Evolutionary conservation across 2,113 vertebrate genomes (phyloP).

Genomic region (Todiramphus chloris): DNA sequence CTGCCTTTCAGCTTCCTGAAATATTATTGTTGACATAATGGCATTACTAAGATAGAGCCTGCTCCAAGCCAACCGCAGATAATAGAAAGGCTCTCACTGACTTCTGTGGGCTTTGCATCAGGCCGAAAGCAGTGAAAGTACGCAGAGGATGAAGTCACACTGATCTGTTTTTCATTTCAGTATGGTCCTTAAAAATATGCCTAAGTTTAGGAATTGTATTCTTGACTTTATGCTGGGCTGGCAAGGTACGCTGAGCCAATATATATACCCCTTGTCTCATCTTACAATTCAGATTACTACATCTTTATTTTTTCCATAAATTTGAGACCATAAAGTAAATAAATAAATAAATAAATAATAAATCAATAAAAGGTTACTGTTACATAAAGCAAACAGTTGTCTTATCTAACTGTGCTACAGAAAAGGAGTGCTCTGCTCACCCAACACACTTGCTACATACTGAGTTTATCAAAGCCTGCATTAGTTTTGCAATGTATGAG

Average conservation of each 20-base stretch:
- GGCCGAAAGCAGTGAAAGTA: not conserved
- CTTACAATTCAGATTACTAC: not conserved
- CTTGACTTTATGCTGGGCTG: not conserved
- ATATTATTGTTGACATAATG: conserved; percentile 14
- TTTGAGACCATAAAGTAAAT: not conserved
- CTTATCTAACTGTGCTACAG: not conserved
- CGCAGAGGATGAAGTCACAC: not conserved
- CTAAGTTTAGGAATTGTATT: not conserved
- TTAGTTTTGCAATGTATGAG: not conserved
- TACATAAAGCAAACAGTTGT: not conserved
- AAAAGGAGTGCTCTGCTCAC: not conserved
- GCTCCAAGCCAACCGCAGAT: not conserved
- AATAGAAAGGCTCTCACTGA: not conserved
- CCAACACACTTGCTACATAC: not conserved
- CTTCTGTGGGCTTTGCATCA: not conserved
- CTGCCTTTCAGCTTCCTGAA: conserved; percentile 14
- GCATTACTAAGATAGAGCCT: not conserved
- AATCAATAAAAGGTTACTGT: not conserved
- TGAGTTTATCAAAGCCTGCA: not conserved
- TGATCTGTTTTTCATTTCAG: not conserved
- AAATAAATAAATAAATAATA: not conserved
- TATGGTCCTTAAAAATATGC: not conserved
- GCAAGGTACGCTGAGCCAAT: not conserved
- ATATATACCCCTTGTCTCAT: not conserved
- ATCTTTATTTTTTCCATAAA: not conserved